Base-by-base conservation (phyloP, 2,797 vertebrate species). In the Hemibagrus guttatus region DNA sequence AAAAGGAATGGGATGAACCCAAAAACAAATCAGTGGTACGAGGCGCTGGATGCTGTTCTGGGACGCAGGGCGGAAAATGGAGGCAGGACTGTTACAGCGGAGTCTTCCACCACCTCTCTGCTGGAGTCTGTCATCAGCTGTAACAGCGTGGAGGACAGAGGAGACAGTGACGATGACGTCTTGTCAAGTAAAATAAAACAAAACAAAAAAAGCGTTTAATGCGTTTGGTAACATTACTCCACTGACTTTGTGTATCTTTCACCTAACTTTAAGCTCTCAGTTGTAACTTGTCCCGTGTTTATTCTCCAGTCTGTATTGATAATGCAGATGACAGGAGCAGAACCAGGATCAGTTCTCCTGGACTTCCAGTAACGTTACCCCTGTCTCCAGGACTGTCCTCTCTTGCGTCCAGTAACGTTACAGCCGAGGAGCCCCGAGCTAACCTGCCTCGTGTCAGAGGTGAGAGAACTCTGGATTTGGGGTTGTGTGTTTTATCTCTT, bases 21-120 rank as follows among this genome's bases (percentile, higher is more conserved):
- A 0, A 86, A 81, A 81, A 86, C 63, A 6, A 85, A 79, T 9
- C 63, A 72, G 42, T 81, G 85, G 85, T 52, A 81, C 79, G 64
- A 72, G 0, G 66, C 79, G 42, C 42, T 84, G 16, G 82, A 87
- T 26, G 82, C 74, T 6, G 81, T 84, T 7, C 42, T 79, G 35
- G 86, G 82, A 8, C 82, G 28, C 82, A 84, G 72, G 63, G 59
- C 61, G 19, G 71, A 58, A 2, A 64, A 13, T 35, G 42, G 2
- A 2, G 69, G 81, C 23, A 87, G 58, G 59, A 52, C 12, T 2
- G 42, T 12, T 2, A 11, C 6, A 0, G 42, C 80, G 3, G 80
- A 81, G 42, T 64, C 80, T 2, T 52, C 80, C n/a, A 21, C 80
- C n/a, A 21, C 16, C 63, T 66, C 81, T 0, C 46, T 68, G n/a